Percentiles rank a stretch among this genome's conserved stretches.
Conservation (phyloP, 1,140 invertebrate species). For the Macrotrachela quadricornifera region DNA sequence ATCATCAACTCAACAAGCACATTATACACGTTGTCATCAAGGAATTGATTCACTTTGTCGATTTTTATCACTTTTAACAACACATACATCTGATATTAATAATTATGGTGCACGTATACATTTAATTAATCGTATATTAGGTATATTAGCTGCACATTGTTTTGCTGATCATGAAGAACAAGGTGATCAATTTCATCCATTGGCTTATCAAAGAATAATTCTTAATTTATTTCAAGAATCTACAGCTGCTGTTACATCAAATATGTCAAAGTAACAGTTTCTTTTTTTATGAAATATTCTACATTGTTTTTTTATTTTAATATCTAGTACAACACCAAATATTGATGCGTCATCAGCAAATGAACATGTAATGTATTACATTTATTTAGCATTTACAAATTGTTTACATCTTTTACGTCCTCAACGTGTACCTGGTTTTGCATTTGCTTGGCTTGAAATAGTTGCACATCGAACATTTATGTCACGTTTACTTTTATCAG, state of each 20-base stretch:
- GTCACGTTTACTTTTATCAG: conserved; percentile 49
- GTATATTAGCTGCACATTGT: conserved; percentile 77
- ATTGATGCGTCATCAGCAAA: too few relatives aligned
- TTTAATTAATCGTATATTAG: conserved; percentile 75
- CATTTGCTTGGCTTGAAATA: conserved; percentile 90
- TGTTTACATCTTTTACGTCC: conserved; percentile 41
- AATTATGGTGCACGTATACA: conserved; percentile 71
- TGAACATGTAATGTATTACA: neutral
- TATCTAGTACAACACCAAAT: too few relatives aligned
- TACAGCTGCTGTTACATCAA: neutral
- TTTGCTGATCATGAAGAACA: conserved; percentile 73
- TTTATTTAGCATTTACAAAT: neutral
- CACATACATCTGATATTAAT: conserved; percentile 56
- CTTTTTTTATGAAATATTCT: too few relatives aligned
- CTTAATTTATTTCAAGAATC: conserved; percentile 84
- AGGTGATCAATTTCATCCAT: conserved; percentile 69
- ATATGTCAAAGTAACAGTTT: too few relatives aligned
- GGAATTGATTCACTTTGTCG: conserved; percentile 84
- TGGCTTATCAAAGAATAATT: conserved; percentile 88
- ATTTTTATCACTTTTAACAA: conserved; percentile 78
- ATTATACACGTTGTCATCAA: conserved; percentile 56
- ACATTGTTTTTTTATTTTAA: too few relatives aligned
- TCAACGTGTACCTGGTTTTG: conserved; percentile 83
- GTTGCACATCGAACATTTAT: conserved; percentile 88
- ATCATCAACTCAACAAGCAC: conserved; percentile 13